Evolutionary conservation across 2,113 vertebrate species (phyloP), one percentile per base, ranked within the genome.

Genomic region (Otus sunia): DNA sequence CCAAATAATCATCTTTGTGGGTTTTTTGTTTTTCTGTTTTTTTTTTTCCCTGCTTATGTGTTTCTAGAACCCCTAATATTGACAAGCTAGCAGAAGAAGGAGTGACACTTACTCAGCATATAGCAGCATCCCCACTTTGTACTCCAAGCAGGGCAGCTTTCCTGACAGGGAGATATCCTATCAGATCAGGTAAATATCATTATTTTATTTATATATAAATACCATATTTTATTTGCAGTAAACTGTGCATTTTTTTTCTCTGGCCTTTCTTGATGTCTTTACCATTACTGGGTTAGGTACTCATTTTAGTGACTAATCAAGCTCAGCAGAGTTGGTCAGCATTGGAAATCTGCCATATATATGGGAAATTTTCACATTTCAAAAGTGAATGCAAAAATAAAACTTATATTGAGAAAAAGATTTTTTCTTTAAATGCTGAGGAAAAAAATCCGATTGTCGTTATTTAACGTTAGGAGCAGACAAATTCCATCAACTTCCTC

Each of bases 111-210:
- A 99, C 98, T 8, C 99, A 99, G 23, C 99, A 99, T 95, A 97
- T 99, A 59, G 99, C 98, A 3, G 99, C 99, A 1, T 97, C 99
- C 0, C 98, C 98, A 29, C 98, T 99, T 39, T 99, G 99, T 89
- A 98, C 98, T 3, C 99, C 99, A n/a, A 99, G 99, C 97, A 97
- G 99, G 82, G 99, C 99, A 1, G 98, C 99, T n/a, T 99, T 99
- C 62, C 95, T 99, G 85, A 99, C 99, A 0, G 99, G 99, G 16
- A 97, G 99, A 26, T 99, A 99, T 94, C 98, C 99, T 22, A 66
- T 99, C 83, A 96, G 99, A 96, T 99, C 99, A 98, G 99, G 99
- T 98, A 96, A 96, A 43, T n/a, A 5, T 2, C 29, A 45, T 56
- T 13, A 37, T 16, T 89, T 47, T 39, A 49, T 87, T 79, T 29